phyloP scores from a whole-genome alignment of 2,113 vertebrate genomes.

The Grus americana region DNA sequence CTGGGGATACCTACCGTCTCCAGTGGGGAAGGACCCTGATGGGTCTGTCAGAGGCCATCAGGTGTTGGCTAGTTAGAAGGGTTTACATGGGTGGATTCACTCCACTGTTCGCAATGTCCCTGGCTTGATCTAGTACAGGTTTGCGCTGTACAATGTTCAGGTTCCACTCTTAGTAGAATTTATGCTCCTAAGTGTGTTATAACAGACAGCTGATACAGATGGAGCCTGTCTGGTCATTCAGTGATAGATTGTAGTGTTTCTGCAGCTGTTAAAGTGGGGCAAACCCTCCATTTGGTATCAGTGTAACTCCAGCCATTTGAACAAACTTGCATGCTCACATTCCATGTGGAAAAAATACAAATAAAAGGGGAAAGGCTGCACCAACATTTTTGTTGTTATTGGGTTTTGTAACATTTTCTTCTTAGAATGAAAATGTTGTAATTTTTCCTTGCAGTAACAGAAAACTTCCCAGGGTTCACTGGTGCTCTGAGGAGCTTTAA shows the following conservation, averaged over 20 bases:
- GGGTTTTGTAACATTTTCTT: background rate
- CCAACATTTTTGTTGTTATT: background rate
- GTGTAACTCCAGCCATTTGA: background rate
- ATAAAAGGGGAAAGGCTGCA: background rate
- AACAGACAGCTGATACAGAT: background rate
- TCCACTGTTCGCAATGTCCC: slow-evolving; percentile 66
- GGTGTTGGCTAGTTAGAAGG: slow-evolving; percentile 40
- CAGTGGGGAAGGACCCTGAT: background rate
- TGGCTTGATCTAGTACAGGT: slow-evolving; percentile 71
- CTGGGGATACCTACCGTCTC: slow-evolving; percentile 41
- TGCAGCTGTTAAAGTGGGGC: background rate
- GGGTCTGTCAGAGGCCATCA: slow-evolving; percentile 18
- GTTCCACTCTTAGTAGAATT: background rate
- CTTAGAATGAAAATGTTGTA: background rate
- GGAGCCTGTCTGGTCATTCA: background rate
- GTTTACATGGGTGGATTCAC: slow-evolving; percentile 22
- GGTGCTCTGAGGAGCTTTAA: background rate
- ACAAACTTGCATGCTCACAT: background rate
- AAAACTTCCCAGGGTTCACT: background rate
- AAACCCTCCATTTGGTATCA: background rate
- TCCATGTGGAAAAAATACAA: background rate
- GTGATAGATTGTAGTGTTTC: background rate
- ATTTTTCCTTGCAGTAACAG: background rate
- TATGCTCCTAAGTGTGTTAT: background rate
- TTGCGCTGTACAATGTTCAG: slow-evolving; percentile 71